Evolutionary conservation across 2,113 vertebrate genomes (phyloP).

Genomic region (Lepus timidus): DNA sequence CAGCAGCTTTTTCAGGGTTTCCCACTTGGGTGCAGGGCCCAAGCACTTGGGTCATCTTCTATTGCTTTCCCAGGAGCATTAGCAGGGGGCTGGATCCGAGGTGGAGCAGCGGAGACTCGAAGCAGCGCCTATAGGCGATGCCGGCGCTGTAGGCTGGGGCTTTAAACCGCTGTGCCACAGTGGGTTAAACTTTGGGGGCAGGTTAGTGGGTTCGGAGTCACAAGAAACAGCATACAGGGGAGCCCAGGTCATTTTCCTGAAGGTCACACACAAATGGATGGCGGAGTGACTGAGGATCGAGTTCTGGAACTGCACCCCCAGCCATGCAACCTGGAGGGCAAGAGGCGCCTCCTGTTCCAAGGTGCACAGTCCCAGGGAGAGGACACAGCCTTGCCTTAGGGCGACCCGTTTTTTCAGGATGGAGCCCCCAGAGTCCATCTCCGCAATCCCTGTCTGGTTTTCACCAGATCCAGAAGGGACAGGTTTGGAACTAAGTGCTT

Average conservation of each 20-base stretch:
- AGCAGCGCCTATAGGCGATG: no score
- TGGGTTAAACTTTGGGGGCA: neutral
- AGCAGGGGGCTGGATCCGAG: no score
- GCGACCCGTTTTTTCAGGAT: fast-evolving
- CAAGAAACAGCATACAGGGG: neutral
- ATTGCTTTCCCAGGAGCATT: no score
- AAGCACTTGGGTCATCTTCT: no score
- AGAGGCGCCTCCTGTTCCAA: no score
- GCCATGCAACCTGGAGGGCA: no score
- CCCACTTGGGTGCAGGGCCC: no score
- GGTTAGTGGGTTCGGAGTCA: neutral
- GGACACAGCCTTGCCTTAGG: neutral
- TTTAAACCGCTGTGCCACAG: no score
- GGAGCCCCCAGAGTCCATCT: neutral
- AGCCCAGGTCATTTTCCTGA: neutral
- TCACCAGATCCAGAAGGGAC: neutral
- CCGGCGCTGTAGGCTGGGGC: no score
- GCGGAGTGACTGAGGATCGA: neutral
- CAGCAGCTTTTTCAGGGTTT: no score
- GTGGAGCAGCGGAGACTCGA: no score
- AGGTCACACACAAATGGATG: neutral
- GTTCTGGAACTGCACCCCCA: neutral
- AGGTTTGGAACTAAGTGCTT: slow-evolving; percentile 3
- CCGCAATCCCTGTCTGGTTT: neutral
- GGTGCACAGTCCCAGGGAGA: neutral